Percentiles rank a stretch among this genome's conserved stretches.
Evolutionary conservation across 2,888 invertebrate species (phyloP).

Genomic region (Notodonta dromedarius): DNA sequence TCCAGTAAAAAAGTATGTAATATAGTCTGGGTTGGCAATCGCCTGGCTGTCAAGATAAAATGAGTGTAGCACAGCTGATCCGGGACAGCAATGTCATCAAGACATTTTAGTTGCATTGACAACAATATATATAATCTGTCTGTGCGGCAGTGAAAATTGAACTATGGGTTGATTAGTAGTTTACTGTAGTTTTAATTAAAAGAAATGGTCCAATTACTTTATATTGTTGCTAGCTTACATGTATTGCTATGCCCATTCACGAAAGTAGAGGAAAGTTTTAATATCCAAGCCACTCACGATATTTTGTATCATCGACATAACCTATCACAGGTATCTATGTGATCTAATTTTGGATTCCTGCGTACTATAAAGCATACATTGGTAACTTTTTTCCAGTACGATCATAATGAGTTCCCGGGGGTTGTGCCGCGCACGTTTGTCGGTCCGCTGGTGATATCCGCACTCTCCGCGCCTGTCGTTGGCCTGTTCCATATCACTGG

Average conservation of each 20-base stretch:
- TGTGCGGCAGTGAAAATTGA: conserved; percentile 11
- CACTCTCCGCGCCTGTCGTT: conserved; percentile 90
- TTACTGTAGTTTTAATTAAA: conserved; percentile 38
- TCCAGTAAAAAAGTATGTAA: too few relatives aligned
- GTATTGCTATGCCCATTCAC: conserved; percentile 96
- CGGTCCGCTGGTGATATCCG: conserved; percentile 93
- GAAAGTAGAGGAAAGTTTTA: conserved; percentile 99
- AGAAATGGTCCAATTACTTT: conserved; percentile 89
- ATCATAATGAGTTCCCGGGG: conserved; percentile 98
- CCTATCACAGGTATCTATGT: conserved; percentile 89
- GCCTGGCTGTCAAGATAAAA: too few relatives aligned
- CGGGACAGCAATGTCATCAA: too few relatives aligned
- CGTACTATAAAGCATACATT: conserved; percentile 42
- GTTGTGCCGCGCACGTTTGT: conserved; percentile 98
- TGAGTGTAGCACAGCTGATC: too few relatives aligned
- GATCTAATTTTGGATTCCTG: conserved; percentile 78
- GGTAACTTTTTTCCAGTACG: conserved; percentile 89
- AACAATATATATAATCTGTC: background rate
- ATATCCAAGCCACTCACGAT: conserved; percentile 99
- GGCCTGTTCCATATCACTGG: conserved; percentile 86
- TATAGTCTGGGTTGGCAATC: too few relatives aligned
- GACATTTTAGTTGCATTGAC: background rate
- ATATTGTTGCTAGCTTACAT: conserved; percentile 90
- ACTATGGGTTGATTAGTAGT: conserved; percentile 59
- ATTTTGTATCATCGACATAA: conserved; percentile 94